Base-by-base conservation (phyloP, 2,113 vertebrate genomes). In the Cyanoramphus novaezelandiae region DNA sequence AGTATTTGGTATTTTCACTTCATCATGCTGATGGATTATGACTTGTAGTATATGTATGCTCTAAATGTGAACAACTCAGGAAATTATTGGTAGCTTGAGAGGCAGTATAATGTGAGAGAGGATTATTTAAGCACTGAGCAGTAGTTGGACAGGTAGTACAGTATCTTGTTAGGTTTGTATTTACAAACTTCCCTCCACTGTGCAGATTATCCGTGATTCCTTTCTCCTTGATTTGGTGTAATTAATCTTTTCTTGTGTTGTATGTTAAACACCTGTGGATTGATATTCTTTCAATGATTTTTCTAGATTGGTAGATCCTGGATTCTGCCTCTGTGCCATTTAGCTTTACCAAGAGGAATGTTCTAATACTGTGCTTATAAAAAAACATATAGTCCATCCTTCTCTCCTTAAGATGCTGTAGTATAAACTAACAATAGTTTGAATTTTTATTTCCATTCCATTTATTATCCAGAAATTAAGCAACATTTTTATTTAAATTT, bases 11-110 rank as follows among this genome's bases (percentile, higher is more conserved):
- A n/a, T 96, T 97, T 97, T 95, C 93, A 95, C 88, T 96, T 96
- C 88, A 90, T 87, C 67, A 57, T 97, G 64, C 86, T 97, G 97
- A 98, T 97, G 92, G 86, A 85, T 96, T 96, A 94, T 97, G 97
- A 97, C 97, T 96, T 94, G 64, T 96, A 72, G 39, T 94, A 68
- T 82, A 41, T 72, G 72, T 90, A 59, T 69, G 77, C 67, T 94
- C 50, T 83, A 96, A 95, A 96, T 93, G 83, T 85, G 93, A 97
- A 88, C 82, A 88, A 37, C 65, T 92, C 74, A 47, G 72, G 88
- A 85, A 95, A 96, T 90, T 82, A 92, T 33, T 68, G 74, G 88
- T 94, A 91, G 71, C 64, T 95, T 72, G 78, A 92, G 67, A 88
- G 74, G 52, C 79, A 83, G 41, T 49, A 46, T 27, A 18, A 62